phyloP scores from a whole-genome alignment of 1,140 invertebrate species.

The Oreohelix idahoensis region DNA sequence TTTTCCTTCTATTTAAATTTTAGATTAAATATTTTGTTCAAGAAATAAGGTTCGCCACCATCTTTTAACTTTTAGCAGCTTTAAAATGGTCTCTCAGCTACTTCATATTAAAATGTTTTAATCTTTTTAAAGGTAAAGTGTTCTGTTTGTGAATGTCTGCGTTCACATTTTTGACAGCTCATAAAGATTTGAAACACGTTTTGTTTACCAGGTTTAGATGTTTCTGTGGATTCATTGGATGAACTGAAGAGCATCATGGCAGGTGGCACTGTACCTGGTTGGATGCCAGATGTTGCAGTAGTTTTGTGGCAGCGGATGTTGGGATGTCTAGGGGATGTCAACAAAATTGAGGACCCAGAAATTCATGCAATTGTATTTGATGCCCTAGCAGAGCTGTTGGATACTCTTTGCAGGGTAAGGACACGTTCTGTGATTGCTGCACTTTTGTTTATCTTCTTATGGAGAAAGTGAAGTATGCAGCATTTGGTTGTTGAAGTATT shows the following conservation, averaged over 20 bases:
- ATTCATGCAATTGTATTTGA: constrained; percentile 94
- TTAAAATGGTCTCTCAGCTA: too few relatives aligned
- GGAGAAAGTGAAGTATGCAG: too few relatives aligned
- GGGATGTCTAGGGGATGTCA: constrained; percentile 92
- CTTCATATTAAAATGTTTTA: too few relatives aligned
- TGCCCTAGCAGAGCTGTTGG: constrained; percentile 90
- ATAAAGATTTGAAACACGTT: too few relatives aligned
- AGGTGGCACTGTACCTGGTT: constrained; percentile 87
- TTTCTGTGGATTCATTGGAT: constrained; percentile 54
- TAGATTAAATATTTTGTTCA: too few relatives aligned
- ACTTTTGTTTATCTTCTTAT: too few relatives aligned
- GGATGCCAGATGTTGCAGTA: constrained; percentile 95
- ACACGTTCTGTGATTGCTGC: too few relatives aligned
- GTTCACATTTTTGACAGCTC: not conserved
- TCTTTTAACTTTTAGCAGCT: too few relatives aligned
- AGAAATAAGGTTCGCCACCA: too few relatives aligned
- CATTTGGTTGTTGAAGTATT: too few relatives aligned
- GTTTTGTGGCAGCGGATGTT: constrained; percentile 96
- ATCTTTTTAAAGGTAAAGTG: too few relatives aligned
- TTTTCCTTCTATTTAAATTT: too few relatives aligned
- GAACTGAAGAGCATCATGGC: constrained; percentile 85
- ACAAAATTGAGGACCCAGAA: constrained; percentile 86
- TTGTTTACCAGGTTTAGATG: constrained; percentile 12
- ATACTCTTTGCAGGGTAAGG: constrained; percentile 81
- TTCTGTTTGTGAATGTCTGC: not conserved